Base-by-base conservation (phyloP, 2,797 vertebrate genomes). In the Alosa sapidissima region DNA sequence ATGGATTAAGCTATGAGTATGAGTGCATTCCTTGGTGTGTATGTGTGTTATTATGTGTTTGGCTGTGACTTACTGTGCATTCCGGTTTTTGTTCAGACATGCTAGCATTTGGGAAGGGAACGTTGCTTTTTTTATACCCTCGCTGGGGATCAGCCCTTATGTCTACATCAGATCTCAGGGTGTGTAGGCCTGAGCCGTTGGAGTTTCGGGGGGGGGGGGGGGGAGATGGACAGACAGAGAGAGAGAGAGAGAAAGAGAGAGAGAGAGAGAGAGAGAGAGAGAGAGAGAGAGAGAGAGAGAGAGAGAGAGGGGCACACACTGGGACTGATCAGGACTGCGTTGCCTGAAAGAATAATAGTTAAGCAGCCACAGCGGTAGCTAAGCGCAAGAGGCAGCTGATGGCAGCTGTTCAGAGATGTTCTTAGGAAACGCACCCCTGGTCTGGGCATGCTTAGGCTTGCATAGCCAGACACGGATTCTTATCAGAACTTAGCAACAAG, bases 41-140 rank as follows among this genome's bases (percentile, higher is more conserved):
- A 6, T 72, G 65, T 72, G 65, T 41, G 65, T 72, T 78, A 47
- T 45, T 78, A 78, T 78, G 41, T 78, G 72, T n/a, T 78, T 78
- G 41, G 10, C 36, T 78, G 36, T 47, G 36, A 47, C 36, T 78
- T 2, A 16, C 21, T 2, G 5, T 21, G 41, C 72, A 78, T 78
- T 78, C 72, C 72, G 1, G 36, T 21, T 78, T 47, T 78, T 21
- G 72, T 78, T 78, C 36, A 78, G 72, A 78, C 72, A 47, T 47
- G 72, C 19, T 47, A 45, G 72, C 45, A 36, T 21, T 78, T 47
- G 41, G 36, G 41, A 19, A 41, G 28, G 5, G 11, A 16, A 41
- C 68, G 41, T 72, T 72, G 28, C 72, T 14, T 47, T 47, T 78
- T 78, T 45, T 45, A 16, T 78, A n/a, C 54, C 16, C 68, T 41